Evolutionary conservation across 2,888 invertebrate genomes (phyloP).

Genomic region (Scaptodrosophila latifasciaeformis): DNA sequence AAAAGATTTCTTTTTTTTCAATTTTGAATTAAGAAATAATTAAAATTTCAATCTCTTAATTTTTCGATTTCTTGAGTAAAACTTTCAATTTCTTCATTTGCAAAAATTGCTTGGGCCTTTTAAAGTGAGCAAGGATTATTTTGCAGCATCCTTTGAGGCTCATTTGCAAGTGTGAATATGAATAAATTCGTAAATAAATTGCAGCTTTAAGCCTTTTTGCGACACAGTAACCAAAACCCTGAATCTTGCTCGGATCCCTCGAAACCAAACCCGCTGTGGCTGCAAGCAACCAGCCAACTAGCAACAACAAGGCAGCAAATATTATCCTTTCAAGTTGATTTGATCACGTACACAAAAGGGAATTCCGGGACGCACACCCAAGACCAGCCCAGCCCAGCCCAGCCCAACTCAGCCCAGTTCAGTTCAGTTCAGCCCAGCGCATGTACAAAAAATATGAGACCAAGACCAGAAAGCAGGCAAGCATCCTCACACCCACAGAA

Average conservation of each 20-base stretch:
- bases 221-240: slow-evolving; percentile 17
- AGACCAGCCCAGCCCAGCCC: neutral
- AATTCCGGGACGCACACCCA: slow-evolving; percentile 64
- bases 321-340: slow-evolving; percentile 76
- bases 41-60: no score
- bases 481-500: slow-evolving; percentile 7
- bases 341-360: slow-evolving; percentile 75
- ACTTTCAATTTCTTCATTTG: no score
- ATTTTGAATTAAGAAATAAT: no score
- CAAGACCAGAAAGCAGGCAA: slow-evolving; percentile 6
- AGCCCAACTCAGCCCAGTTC: no score
- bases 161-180: slow-evolving; percentile 70
- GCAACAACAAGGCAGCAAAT: slow-evolving; percentile 59
- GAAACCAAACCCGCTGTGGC: slow-evolving; percentile 1
- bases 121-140: neutral
- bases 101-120: no score
- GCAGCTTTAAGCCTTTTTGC: slow-evolving; percentile 54
- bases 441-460: slow-evolving; percentile 51
- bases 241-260: slow-evolving; percentile 1
- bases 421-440: slow-evolving; percentile 31
- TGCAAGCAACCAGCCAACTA: slow-evolving; percentile 16
- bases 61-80: no score
- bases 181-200: slow-evolving; percentile 68
- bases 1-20: no score
- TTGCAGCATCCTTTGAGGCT: slow-evolving; percentile 17